Evolutionary conservation across 2,888 invertebrate species (phyloP).

Genomic region (Agonopterix subpropinquella): DNA sequence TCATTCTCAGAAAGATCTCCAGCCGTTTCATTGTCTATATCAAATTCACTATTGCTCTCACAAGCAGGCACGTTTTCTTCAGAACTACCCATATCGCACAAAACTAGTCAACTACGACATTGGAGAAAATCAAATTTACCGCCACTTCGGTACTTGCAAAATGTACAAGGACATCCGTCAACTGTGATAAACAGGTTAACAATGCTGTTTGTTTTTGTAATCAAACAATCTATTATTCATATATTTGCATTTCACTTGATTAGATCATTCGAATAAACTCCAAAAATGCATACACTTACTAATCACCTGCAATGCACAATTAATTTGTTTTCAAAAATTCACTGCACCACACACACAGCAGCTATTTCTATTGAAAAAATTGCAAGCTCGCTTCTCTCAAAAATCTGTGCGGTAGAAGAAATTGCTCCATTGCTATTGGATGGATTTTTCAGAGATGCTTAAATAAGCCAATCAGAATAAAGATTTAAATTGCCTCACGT

Average conservation of each 20-base stretch:
- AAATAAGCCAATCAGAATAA: neutral
- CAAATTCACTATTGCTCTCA: slow-evolving; percentile 36
- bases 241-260: neutral
- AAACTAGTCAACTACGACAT: slow-evolving; percentile 24
- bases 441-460: neutral
- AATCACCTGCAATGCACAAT: neutral
- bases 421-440: neutral
- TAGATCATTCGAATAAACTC: neutral
- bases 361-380: neutral
- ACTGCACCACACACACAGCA: neutral
- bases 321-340: neutral
- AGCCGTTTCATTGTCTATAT: slow-evolving; percentile 39
- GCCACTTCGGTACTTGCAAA: slow-evolving; percentile 66
- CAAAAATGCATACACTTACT: neutral
- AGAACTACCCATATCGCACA: slow-evolving; percentile 56
- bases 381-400: neutral
- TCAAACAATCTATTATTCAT: neutral
- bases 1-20: slow-evolving; percentile 51
- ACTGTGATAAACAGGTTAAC: slow-evolving; percentile 70
- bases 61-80: slow-evolving; percentile 45
- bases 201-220: slow-evolving; percentile 46
- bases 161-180: slow-evolving; percentile 73
- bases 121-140: slow-evolving; percentile 63
- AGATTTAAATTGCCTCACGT: neutral
- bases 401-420: neutral